Evolutionary conservation across 2,797 vertebrate genomes (phyloP), one percentile per base, ranked within the genome.

Genomic region (Hippopotamyrus pictus): DNA sequence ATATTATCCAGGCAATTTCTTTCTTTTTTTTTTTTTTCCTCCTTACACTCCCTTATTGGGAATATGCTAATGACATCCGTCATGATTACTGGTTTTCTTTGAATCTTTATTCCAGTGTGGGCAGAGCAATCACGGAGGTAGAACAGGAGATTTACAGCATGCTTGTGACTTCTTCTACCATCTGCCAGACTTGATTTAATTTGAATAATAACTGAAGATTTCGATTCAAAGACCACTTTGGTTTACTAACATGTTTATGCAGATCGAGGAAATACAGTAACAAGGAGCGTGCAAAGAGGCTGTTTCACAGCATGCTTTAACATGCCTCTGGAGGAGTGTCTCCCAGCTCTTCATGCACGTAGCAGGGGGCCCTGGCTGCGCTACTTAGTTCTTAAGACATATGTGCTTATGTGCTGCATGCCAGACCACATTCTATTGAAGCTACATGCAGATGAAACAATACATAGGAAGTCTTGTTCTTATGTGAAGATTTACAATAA

Each of bases 81-180:
- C 94, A 95, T 97, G 96, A 98, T 98, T 97, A 97, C 97, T 95
- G 96, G 97, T 97, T 97, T 98, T 97, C 97, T 97, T 97, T 96
- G 97, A 97, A 97, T 98, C 95, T 93, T 97, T 98, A 97, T 97
- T 97, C 96, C 95, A 94, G 93, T 95, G 96, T 97, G 97, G 97
- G 96, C 95, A 96, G 96, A 96, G 96, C 96, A 97, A 97, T 97
- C 97, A 96, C 96, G 97, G 96, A 96, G 94, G 95, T 96, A 96
- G 96, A 97, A 96, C 95, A 94, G 95, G 92, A 97, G 97, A 97
- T 97, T 97, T 98, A 95, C 95, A 97, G 95, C 96, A 96, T 95
- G 95, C 96, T 95, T 93, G 93, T 94, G 96, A 95, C 94, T 96
- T 96, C 95, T 94, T 94, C 95, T 93, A 94, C 96, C 97, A 94